Conservation (phyloP, 2,113 vertebrate species). For the Corythoichthys haematopterus region DNA sequence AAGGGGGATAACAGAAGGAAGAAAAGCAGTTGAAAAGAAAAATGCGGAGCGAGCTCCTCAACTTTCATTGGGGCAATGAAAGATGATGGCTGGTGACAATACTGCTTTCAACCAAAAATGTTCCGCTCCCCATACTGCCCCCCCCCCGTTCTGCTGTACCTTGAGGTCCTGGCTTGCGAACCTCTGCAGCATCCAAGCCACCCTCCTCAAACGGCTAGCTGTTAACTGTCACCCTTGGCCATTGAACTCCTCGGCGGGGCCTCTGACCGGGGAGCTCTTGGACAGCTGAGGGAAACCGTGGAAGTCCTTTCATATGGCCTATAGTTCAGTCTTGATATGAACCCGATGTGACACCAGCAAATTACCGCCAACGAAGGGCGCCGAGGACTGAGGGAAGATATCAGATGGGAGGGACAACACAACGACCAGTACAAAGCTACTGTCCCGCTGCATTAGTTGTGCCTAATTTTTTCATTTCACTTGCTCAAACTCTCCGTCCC, state of each 20-base stretch:
- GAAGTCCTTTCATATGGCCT: conserved; percentile 51
- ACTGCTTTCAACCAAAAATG: conserved; percentile 57
- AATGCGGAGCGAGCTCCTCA: conserved; percentile 44
- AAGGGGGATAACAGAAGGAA: conserved; percentile 19
- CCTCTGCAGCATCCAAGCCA: conserved; percentile 35
- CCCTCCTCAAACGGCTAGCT: conserved; percentile 43
- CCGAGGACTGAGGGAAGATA: conserved; percentile 48
- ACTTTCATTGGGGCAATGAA: conserved; percentile 53
- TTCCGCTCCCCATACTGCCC: conserved; percentile 36
- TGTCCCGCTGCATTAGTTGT: conserved; percentile 66
- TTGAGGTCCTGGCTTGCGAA: conserved; percentile 47
- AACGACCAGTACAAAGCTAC: conserved; percentile 63
- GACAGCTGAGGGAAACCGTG: conserved; percentile 46
- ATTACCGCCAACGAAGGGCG: conserved; percentile 58
- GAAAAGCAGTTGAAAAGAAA: conserved; percentile 46
- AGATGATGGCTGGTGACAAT: conserved; percentile 67
- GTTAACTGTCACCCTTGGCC: conserved; percentile 50
- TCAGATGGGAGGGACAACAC: conserved; percentile 47
- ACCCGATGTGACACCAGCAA: conserved; percentile 61
- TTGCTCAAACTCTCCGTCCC: conserved; percentile 25
- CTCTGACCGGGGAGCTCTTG: conserved; percentile 50
- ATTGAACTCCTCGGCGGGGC: conserved; percentile 44
- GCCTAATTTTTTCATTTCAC: conserved; percentile 49
- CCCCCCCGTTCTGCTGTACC: conserved; percentile 46
- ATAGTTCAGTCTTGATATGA: conserved; percentile 53